Base-by-base conservation (phyloP, 2,888 invertebrate species). In the Drosophila kuntzei region DNA sequence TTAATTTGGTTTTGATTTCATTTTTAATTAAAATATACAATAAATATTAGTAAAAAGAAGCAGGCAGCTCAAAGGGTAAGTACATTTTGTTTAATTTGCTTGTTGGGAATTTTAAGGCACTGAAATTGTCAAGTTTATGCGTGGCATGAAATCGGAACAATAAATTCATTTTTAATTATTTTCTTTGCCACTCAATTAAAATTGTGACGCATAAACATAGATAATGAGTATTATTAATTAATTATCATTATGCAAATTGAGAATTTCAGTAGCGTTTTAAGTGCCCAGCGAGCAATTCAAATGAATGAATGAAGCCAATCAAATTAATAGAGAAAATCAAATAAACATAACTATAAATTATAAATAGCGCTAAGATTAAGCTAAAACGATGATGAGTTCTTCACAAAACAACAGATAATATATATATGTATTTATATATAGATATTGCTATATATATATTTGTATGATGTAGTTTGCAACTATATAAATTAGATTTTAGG, bases 1-100 rank as follows among this genome's bases (percentile, higher is more conserved):
- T 34, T 54, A 79, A 72, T 80, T 80, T 83, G 67, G 69, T 79
- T 49, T 65, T 58, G 32, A 37, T 64, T 27, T 55, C 1, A 14
- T 51, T 43, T 41, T 34, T 64, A 62, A 53, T 59, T 46, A 62
- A 77, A 74, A 74, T 81, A 58, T 84, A 87, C 87, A 85, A 84
- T 85, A 79, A 80, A 79, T 86, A 79, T 84, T 86, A 86, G 87
- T 83, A 83, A 50, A 72, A 43, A 62, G 44, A 54, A 64, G 57
- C 68, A 62, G 51, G 51, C 80, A 82, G 77, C 86, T 71, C 86
- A 82, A 86, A 85, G 76, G 47, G 58, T 75, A 37, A 71, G 70
- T 80, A 62, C 6, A 44, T 59, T 49, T 16, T 6, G 34, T 39
- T 51, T 60, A 49, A 71, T 66, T 66, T 61, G 58, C 71, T 29